A percentile compares a stretch with the other conserved stretches of the same genome.
Conservation (phyloP, 92 coral and sea anemone species). For the Epizoanthus ramosus region DNA sequence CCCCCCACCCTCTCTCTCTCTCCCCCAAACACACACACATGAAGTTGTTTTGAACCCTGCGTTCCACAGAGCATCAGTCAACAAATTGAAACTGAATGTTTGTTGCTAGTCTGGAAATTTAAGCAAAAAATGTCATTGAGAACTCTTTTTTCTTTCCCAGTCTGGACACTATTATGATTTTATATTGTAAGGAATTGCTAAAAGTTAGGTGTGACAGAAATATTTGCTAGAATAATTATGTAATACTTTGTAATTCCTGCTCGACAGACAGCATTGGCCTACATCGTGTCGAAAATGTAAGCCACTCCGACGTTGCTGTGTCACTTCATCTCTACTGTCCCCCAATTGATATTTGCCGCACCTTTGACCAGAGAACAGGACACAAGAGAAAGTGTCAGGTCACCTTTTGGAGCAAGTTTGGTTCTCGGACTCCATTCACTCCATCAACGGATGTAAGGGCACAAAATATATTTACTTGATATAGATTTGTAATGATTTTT, state of each 20-base stretch:
- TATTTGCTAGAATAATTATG: background rate
- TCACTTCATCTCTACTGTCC: constrained; percentile 94
- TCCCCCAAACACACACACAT: too few relatives aligned
- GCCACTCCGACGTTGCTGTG: constrained; percentile 87
- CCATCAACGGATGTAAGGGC: constrained; percentile 33
- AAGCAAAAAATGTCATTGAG: too few relatives aligned
- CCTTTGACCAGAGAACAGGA: constrained; percentile 96
- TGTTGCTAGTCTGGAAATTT: too few relatives aligned
- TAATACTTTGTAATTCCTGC: background rate
- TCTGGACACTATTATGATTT: too few relatives aligned
- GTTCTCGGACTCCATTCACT: constrained; percentile 71
- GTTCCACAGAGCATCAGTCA: too few relatives aligned
- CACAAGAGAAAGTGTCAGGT: constrained; percentile 79
- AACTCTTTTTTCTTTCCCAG: too few relatives aligned
- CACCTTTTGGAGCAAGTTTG: constrained; percentile 93
- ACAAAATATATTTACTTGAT: too few relatives aligned
- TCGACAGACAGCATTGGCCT: constrained; percentile 83
- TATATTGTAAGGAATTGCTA: background rate
- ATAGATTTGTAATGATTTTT: too few relatives aligned
- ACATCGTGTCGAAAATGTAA: constrained; percentile 88
- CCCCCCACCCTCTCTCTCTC: too few relatives aligned
- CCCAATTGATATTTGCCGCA: constrained; percentile 90
- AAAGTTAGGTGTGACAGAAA: constrained; percentile 4
- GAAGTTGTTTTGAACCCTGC: too few relatives aligned
- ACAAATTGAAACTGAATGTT: too few relatives aligned